Conservation (phyloP, 64 coral and sea anemone genomes). For the Pocillopora damicornis region DNA sequence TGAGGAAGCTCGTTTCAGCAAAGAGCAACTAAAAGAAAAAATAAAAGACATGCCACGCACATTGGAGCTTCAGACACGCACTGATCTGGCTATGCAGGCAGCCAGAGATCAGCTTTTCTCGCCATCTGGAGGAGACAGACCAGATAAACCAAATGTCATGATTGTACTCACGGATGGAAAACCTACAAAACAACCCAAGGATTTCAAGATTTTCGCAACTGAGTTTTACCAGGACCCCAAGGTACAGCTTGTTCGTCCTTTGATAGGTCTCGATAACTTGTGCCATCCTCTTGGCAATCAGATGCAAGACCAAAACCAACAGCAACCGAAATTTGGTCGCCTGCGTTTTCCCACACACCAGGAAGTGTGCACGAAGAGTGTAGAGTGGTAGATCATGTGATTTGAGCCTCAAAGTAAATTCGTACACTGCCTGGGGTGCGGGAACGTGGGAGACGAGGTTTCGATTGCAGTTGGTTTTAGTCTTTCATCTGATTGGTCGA, state of each 20-base stretch:
- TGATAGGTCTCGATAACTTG: no score
- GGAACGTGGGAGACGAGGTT: no score
- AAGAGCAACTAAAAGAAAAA: background rate
- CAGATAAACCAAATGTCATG: conserved; percentile 9
- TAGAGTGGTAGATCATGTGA: no score
- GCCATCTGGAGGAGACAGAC: conserved; percentile 13
- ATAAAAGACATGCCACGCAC: background rate
- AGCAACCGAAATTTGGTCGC: no score
- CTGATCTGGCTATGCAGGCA: conserved; percentile 23
- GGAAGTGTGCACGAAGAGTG: no score
- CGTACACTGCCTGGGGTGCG: no score
- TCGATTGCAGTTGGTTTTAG: no score
- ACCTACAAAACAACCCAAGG: background rate
- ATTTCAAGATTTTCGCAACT: background rate
- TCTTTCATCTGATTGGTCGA: no score
- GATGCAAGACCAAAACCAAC: no score
- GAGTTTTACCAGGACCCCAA: background rate
- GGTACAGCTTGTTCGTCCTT: background rate
- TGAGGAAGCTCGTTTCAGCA: background rate
- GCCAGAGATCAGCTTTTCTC: conserved; percentile 28
- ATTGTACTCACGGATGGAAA: conserved; percentile 20
- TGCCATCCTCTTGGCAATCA: background rate
- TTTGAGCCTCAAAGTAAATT: no score
- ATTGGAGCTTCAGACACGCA: background rate
- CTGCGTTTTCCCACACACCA: no score